These are phyloP conservation scores for Ailuropoda melanoleuca DNA, from an alignment of 2,113 vertebrate species.

Conservation along the genomic window DNA sequence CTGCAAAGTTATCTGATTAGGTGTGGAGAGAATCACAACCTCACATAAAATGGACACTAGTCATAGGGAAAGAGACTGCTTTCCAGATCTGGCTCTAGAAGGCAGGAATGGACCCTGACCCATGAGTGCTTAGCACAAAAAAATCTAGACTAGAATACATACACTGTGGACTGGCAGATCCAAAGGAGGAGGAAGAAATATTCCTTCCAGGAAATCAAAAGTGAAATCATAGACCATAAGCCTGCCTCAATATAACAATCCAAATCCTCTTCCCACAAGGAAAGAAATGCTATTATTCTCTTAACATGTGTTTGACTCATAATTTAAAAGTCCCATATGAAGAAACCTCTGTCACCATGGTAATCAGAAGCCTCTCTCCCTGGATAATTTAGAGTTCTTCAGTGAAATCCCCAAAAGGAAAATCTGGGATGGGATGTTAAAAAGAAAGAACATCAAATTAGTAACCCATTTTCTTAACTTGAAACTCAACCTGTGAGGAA, in stretches of 20 bases:
- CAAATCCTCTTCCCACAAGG: not conserved
- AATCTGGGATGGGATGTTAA: not conserved
- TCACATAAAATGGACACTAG: not conserved
- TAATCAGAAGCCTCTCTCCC: not conserved
- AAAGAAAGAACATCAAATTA: not conserved
- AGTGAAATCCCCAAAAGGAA: not conserved
- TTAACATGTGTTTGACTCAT: not conserved
- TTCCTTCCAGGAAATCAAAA: conserved; percentile 3
- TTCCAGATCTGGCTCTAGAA: not conserved
- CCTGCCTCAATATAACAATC: not conserved
- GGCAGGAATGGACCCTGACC: not conserved
- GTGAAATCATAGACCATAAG: not conserved
- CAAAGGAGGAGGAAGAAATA: not conserved
- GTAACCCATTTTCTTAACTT: not conserved
- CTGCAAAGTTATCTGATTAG: not conserved
- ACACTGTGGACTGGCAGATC: not conserved
- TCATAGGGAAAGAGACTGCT: not conserved
- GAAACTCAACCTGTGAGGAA: not conserved
- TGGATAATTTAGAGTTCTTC: not conserved
- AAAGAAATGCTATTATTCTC: not conserved
- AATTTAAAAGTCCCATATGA: not conserved
- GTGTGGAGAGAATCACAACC: not conserved
- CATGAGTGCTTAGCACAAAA: not conserved
- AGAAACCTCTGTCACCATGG: not conserved
- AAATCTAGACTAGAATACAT: not conserved